Conservation (phyloP, 2,113 vertebrate genomes). For the Vicugna pacos region DNA sequence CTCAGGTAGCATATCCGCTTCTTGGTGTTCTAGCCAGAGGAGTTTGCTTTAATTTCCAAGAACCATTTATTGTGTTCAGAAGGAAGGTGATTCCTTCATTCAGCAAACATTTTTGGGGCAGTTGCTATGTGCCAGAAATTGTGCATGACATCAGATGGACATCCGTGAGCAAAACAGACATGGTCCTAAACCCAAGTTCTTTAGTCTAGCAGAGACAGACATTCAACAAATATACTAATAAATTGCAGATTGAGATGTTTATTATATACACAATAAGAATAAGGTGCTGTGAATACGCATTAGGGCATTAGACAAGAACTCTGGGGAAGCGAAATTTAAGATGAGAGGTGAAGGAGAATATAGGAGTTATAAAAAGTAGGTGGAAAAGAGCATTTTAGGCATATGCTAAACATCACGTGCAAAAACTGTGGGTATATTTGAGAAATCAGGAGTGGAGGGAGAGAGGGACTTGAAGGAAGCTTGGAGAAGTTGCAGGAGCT, state of each 20-base stretch:
- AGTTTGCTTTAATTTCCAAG: conserved; percentile 34
- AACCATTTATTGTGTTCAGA: neutral
- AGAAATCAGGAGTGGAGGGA: neutral
- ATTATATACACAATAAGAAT: neutral
- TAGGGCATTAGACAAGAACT: neutral
- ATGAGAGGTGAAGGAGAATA: neutral
- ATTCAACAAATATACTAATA: neutral
- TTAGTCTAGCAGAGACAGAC: neutral
- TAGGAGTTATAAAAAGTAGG: neutral
- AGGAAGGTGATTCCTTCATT: conserved; percentile 2
- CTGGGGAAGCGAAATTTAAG: neutral
- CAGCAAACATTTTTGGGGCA: neutral
- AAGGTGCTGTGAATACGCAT: neutral
- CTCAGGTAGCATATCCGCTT: neutral
- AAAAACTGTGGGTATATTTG: neutral
- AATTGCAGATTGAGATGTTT: neutral
- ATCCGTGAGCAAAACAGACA: neutral
- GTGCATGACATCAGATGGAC: neutral
- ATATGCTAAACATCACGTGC: neutral
- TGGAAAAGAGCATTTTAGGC: neutral
- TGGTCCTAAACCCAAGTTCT: neutral
- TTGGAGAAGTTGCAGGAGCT: neutral
- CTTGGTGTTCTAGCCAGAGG: neutral
- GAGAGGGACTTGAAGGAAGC: neutral
- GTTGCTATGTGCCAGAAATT: neutral